Evolutionary conservation across 2,113 vertebrate species (phyloP), one percentile per base, ranked within the genome.

Genomic region (Leptobrachium leishanense): DNA sequence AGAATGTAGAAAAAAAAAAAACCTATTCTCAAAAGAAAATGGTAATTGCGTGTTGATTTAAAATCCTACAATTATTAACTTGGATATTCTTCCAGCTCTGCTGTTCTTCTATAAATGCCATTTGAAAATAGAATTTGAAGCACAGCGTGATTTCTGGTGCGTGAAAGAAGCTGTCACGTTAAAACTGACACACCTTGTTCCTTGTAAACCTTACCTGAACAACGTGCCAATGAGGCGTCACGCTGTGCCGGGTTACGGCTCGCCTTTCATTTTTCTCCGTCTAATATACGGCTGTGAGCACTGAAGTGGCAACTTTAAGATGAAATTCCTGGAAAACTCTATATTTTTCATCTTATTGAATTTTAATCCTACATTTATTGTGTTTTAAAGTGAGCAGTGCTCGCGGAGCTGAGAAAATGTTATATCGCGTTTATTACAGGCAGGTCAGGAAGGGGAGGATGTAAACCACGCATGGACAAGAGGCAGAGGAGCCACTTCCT

Each of bases 251-350:
- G 31, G 40, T 76, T 54, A 54, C 39, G 43, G 11, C 66, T 13
- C 15, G 10, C 15, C 42, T 57, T 76, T 20, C 65, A 12, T 68
- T 68, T 8, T n/a, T 6, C 20, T 44, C 57, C 41, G 43, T 68
- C 42, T 76, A 13, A 76, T 76, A 41, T 55, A 68, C 43, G 4
- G 15, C 75, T 57, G 12, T 43, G 65, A 57, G 65, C 75, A 68
- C 6, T 68, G 65, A 68, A 76, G 75, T 57, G 40, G 40, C 15
- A 68, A 68, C 46, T 43, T 43, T 68, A 3, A 64, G 6, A 64
- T 6, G n/a, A 20, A 31, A 50, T 31, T 6, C 6, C 62, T 20
- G 62, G 20, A 31, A 31, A 31, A 31, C 20, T 31, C 20, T 31
- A 31, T 31, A 31, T 31, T 31, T 31, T 31, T 31, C 20, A 64